These are phyloP conservation scores for Drosophila kambysellisi DNA, from an alignment of 2,888 invertebrate species.

Conservation along the genomic window DNA sequence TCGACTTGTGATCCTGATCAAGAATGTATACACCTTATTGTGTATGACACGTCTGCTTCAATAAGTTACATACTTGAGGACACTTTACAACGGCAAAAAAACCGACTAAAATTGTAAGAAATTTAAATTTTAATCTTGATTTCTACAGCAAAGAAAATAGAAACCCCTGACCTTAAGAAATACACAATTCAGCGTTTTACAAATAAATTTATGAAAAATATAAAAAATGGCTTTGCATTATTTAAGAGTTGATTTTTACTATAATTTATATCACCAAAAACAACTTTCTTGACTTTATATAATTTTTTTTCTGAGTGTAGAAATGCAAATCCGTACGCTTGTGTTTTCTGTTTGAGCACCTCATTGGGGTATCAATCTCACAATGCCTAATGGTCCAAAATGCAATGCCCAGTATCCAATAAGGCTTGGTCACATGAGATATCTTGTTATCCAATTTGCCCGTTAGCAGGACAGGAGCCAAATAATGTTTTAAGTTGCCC, in stretches of 20 bases:
- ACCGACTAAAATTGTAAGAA: too few species aligned
- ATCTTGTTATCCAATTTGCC: not conserved
- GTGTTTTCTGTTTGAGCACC: not conserved
- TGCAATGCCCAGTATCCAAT: not conserved
- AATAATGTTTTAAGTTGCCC: not conserved
- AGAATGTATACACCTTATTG: too few species aligned
- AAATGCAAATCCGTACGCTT: not conserved
- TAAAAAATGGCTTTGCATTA: too few species aligned
- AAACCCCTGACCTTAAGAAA: too few species aligned
- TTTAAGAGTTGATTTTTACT: not conserved
- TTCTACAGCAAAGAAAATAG: too few species aligned
- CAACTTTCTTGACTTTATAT: not conserved
- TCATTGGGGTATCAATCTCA: constrained; percentile 5
- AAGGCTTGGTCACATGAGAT: not conserved
- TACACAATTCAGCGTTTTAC: too few species aligned
- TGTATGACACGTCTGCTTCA: too few species aligned
- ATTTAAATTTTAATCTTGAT: too few species aligned
- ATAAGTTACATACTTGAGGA: too few species aligned
- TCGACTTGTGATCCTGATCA: too few species aligned
- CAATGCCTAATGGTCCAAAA: not conserved
- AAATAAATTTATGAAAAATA: too few species aligned
- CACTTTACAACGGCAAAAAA: not conserved
- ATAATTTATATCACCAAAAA: not conserved
- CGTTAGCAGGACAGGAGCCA: not conserved
- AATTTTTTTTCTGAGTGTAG: not conserved